phyloP scores from a whole-genome alignment of 2,113 vertebrate species.

The Cathartes aura region DNA sequence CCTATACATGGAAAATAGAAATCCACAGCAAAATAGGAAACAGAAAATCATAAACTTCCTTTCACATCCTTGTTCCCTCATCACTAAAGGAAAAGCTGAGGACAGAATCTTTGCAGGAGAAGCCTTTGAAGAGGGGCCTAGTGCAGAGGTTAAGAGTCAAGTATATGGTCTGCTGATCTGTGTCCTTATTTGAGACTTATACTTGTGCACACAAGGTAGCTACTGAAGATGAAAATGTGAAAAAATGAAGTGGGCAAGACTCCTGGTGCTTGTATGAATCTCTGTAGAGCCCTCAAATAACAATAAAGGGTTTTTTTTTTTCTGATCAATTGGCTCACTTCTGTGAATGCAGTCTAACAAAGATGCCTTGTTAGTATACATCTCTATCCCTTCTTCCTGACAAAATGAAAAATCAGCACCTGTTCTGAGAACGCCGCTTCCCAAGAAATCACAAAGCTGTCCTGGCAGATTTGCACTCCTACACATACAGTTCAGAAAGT shows the following conservation, averaged over 20 bases:
- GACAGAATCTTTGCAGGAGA: not conserved
- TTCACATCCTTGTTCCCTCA: not conserved
- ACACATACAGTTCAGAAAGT: conserved; percentile 40
- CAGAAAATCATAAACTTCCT: not conserved
- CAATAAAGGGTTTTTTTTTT: not conserved
- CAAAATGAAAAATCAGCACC: conserved; percentile 17
- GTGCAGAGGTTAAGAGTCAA: not conserved
- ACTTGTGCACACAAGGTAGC: not conserved
- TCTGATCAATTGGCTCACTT: not conserved
- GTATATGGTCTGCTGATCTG: not conserved
- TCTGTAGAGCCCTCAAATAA: not conserved
- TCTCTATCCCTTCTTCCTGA: not conserved
- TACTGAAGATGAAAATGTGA: not conserved
- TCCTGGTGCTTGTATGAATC: not conserved
- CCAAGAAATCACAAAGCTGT: not conserved
- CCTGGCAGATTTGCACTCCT: conserved; percentile 23
- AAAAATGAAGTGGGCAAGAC: not conserved
- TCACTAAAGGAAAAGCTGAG: not conserved
- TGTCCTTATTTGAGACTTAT: not conserved
- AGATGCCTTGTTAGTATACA: conserved; percentile 3
- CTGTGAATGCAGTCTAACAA: not conserved
- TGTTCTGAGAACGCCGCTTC: not conserved
- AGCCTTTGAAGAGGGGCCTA: not conserved
- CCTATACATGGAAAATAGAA: not conserved
- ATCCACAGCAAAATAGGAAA: not conserved